phyloP scores from a whole-genome alignment of 2,888 invertebrate species.

The Notocelia uddmanniana region DNA sequence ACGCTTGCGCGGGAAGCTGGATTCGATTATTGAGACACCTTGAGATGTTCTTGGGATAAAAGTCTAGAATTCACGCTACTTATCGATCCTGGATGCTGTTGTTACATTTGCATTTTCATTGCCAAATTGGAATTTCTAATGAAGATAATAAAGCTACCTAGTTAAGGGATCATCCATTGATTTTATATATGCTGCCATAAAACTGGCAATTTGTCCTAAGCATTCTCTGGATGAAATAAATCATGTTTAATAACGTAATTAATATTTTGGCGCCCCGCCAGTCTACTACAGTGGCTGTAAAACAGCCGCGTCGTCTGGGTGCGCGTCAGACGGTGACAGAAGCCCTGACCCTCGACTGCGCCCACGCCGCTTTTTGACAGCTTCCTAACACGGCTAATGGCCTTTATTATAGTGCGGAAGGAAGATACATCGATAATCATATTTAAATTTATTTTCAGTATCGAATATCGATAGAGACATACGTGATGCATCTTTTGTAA shows the following conservation, averaged over 20 bases:
- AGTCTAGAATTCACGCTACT: slow-evolving; percentile 27
- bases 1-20: slow-evolving; percentile 42
- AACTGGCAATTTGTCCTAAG: slow-evolving; percentile 8
- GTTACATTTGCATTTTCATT: slow-evolving; percentile 9
- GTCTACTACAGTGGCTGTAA: slow-evolving; percentile 8
- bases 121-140: neutral
- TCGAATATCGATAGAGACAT: too few species aligned
- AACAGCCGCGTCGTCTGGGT: neutral
- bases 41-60: slow-evolving; percentile 17
- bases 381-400: slow-evolving; percentile 36
- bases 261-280: slow-evolving; percentile 22
- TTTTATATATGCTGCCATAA: neutral
- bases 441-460: slow-evolving; percentile 3
- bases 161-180: neutral
- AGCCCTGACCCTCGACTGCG: slow-evolving; percentile 34
- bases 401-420: slow-evolving; percentile 32
- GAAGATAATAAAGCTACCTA: neutral
- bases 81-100: slow-evolving; percentile 18
- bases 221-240: slow-evolving; percentile 4
- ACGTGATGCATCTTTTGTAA: too few species aligned
- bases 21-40: slow-evolving; percentile 39
- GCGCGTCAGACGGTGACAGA: neutral
- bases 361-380: slow-evolving; percentile 29
- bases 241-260: slow-evolving; percentile 20
- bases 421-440: slow-evolving; percentile 26